Evolutionary conservation across 2,888 invertebrate species (phyloP).

Genomic region (Clistopyga incitator): DNA sequence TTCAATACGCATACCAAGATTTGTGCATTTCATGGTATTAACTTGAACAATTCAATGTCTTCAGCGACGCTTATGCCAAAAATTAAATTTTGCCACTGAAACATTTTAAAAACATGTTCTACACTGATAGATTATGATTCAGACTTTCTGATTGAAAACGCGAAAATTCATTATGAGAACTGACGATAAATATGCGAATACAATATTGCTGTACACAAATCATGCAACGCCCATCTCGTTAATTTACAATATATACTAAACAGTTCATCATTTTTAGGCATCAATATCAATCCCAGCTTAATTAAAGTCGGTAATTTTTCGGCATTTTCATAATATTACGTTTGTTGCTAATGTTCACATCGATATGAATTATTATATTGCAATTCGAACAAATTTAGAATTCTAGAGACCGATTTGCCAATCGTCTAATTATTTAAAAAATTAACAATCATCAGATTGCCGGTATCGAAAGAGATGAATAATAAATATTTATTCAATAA

Average conservation of each 20-base stretch:
- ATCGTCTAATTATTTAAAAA: background rate
- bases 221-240: constrained; percentile 15
- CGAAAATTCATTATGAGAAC: constrained; percentile 5
- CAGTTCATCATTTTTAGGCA: constrained; percentile 3
- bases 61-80: constrained; percentile 7
- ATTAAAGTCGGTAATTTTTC: background rate
- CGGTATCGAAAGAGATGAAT: background rate
- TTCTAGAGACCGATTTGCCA: background rate
- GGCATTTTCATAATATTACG: background rate
- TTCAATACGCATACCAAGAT: constrained; percentile 10
- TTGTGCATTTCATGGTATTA: background rate
- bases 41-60: background rate
- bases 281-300: background rate
- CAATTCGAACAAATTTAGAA: background rate
- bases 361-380: constrained; percentile 18
- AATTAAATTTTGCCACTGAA: background rate
- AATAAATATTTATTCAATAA: background rate
- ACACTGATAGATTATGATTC: constrained; percentile 5
- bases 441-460: background rate
- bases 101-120: constrained; percentile 7
- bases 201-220: constrained; percentile 27
- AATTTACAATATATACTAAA: constrained; percentile 31
- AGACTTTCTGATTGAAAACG: background rate
- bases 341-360: constrained; percentile 16
- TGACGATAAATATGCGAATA: constrained; percentile 6